Evolutionary conservation across 2,888 invertebrate genomes (phyloP).

Genomic region (Drepana falcataria): DNA sequence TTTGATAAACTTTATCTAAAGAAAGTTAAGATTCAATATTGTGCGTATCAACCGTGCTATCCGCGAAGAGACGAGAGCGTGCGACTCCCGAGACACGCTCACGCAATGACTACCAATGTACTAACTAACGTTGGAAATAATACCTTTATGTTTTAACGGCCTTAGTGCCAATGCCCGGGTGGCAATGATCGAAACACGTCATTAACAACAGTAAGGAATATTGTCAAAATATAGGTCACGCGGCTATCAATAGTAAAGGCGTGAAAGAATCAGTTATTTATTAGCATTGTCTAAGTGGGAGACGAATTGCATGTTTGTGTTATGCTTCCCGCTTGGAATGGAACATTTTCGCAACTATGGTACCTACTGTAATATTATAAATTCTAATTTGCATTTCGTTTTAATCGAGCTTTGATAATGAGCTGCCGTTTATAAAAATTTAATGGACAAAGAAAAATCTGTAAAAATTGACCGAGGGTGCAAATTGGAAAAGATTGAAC

Average conservation of each 20-base stretch:
- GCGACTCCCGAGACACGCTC: conserved; percentile 50
- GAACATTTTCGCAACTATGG: neutral
- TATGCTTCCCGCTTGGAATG: too few relatives aligned
- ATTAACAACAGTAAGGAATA: conserved; percentile 21
- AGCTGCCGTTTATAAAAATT: neutral
- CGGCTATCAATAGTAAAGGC: neutral
- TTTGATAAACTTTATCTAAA: conserved; percentile 21
- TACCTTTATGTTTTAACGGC: conserved; percentile 23
- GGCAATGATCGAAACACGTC: conserved; percentile 45
- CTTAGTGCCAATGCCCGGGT: conserved; percentile 52
- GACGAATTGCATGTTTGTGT: neutral
- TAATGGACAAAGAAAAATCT: neutral
- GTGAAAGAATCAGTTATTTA: neutral
- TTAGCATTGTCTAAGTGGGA: neutral
- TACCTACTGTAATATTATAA: neutral
- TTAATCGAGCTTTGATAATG: neutral
- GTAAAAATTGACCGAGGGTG: neutral
- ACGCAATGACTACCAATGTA: conserved; percentile 55
- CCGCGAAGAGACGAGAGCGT: conserved; percentile 35
- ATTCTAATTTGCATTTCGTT: neutral
- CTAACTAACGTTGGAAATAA: conserved; percentile 47
- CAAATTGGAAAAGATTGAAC: neutral
- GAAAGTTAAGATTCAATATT: conserved; percentile 19
- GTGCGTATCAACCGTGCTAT: conserved; percentile 7
- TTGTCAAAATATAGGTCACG: conserved; percentile 29